These are phyloP conservation scores for Epinotia brunnichana DNA, from an alignment of 2,888 invertebrate genomes.

Conservation along the genomic window DNA sequence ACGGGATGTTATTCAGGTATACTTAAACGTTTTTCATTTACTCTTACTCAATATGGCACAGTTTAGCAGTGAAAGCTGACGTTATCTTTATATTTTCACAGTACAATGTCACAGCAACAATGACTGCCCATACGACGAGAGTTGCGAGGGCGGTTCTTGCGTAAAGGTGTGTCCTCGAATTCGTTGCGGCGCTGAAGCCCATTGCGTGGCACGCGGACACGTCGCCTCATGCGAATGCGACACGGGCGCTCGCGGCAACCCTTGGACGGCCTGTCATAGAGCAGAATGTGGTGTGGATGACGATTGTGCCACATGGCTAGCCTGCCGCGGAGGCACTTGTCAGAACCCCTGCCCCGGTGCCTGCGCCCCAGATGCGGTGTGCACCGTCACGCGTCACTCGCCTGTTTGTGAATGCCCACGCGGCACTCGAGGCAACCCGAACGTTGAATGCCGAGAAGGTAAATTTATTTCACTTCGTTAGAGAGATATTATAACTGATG, in stretches of 20 bases:
- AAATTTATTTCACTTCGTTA: constrained; percentile 22
- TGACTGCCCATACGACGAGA: constrained; percentile 91
- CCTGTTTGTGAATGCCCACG: constrained; percentile 92
- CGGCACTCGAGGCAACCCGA: constrained; percentile 91
- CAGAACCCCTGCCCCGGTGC: constrained; percentile 93
- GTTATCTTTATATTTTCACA: constrained; percentile 60
- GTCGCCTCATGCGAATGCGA: constrained; percentile 91
- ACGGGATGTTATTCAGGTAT: constrained; percentile 89
- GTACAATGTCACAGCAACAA: constrained; percentile 93
- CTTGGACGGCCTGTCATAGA: constrained; percentile 89
- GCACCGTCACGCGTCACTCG: constrained; percentile 89
- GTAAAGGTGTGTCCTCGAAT: constrained; percentile 90
- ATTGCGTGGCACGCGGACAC: constrained; percentile 91
- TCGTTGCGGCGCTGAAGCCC: constrained; percentile 91
- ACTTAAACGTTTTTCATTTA: not conserved
- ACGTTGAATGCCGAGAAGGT: constrained; percentile 86
- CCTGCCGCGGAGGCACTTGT: constrained; percentile 91
- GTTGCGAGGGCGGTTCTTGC: constrained; percentile 92
- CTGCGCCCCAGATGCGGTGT: constrained; percentile 90
- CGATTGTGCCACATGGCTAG: constrained; percentile 91
- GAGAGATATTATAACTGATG: not conserved
- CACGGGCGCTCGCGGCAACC: constrained; percentile 90
- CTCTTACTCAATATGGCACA: not conserved
- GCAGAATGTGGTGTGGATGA: constrained; percentile 90
- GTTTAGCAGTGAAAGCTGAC: not conserved